Conservation (phyloP, 2,888 invertebrate genomes). For the Ceraclea dissimilis region DNA sequence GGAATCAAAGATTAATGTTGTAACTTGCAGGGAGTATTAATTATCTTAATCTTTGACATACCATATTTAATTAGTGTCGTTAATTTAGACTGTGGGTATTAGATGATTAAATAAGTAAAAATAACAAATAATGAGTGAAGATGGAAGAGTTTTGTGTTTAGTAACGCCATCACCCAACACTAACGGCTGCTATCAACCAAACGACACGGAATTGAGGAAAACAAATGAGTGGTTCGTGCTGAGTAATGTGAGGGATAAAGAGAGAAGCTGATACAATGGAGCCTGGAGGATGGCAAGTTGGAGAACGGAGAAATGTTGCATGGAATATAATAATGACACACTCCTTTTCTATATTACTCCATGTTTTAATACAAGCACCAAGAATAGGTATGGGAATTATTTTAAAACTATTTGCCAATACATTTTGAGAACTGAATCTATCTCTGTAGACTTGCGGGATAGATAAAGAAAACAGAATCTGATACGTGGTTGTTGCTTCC, state of each 20-base stretch:
- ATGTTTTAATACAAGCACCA: no score
- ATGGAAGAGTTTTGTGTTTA: not conserved
- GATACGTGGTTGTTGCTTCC: no score
- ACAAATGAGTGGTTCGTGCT: constrained; percentile 26
- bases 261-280: constrained; percentile 7
- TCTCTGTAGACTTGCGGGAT: no score
- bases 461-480: no score
- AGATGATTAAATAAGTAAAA: not conserved
- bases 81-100: not conserved
- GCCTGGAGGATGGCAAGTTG: not conserved
- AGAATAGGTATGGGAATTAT: no score
- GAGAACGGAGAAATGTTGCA: not conserved
- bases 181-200: constrained; percentile 14
- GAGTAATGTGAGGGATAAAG: constrained; percentile 23
- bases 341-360: no score
- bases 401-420: no score
- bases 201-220: constrained; percentile 25
- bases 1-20: no score
- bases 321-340: no score
- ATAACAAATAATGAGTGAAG: not conserved
- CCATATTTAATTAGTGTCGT: not conserved
- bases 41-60: not conserved
- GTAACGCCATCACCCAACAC: not conserved
- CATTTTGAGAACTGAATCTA: no score
- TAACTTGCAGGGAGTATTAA: no score